phyloP scores from a whole-genome alignment of 2,113 vertebrate genomes.

The Abramis brama region DNA sequence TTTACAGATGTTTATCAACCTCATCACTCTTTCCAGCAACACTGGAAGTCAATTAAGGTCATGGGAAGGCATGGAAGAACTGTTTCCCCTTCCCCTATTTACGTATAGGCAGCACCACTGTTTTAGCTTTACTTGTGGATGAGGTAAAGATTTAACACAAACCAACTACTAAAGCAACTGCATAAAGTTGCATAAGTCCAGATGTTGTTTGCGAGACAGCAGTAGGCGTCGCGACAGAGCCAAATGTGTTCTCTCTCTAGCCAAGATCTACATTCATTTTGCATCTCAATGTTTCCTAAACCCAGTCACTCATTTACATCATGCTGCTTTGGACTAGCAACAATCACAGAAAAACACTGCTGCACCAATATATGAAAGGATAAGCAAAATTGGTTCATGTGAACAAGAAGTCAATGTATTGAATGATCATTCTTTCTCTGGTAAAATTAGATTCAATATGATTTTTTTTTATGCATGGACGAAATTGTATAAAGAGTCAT shows the following conservation, averaged over 20 bases:
- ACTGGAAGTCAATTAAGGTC: slow-evolving; percentile 36
- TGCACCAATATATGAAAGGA: slow-evolving; percentile 61
- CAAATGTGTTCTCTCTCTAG: not conserved
- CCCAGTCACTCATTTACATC: slow-evolving; percentile 8
- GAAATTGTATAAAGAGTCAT: not conserved
- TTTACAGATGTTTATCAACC: slow-evolving; percentile 21
- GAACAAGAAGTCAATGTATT: not conserved
- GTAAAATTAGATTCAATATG: not conserved
- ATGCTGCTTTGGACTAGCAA: slow-evolving; percentile 23
- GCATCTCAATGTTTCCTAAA: slow-evolving; percentile 7
- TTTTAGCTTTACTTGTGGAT: slow-evolving; percentile 6
- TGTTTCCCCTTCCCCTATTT: slow-evolving; percentile 24
- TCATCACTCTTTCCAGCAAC: slow-evolving; percentile 14
- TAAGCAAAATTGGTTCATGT: not conserved
- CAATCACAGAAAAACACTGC: slow-evolving; percentile 1
- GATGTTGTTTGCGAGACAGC: slow-evolving; percentile 26
- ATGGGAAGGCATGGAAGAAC: not conserved
- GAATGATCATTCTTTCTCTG: not conserved
- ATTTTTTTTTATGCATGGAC: not conserved
- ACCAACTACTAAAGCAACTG: not conserved
- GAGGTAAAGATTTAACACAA: slow-evolving; percentile 30
- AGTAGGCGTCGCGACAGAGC: not conserved
- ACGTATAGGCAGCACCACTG: not conserved
- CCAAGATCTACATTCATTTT: slow-evolving; percentile 34
- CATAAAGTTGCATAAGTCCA: not conserved